phyloP scores from a whole-genome alignment of 2,113 vertebrate species.

The Jaculus jaculus region DNA sequence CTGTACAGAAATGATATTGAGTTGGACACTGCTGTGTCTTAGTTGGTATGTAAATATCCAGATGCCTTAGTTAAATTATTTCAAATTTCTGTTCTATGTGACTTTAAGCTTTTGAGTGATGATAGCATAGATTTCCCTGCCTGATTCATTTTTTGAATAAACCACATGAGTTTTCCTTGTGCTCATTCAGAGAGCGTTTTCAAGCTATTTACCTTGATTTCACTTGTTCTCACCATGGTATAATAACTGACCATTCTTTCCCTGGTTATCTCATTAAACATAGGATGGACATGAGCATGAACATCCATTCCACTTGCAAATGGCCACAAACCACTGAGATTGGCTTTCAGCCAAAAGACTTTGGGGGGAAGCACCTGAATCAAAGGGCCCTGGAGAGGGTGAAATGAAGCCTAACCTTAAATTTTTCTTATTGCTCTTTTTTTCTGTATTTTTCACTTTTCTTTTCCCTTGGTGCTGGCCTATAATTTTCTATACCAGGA shows the following conservation, averaged over 20 bases:
- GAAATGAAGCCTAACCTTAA: too few species aligned
- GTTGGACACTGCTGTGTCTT: not conserved
- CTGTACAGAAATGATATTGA: not conserved
- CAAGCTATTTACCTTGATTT: not conserved
- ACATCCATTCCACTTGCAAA: not conserved
- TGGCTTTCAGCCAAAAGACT: not conserved
- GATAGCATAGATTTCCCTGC: not conserved
- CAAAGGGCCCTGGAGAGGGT: too few species aligned
- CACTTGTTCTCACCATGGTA: not conserved
- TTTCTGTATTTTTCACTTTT: too few species aligned
- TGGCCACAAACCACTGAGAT: not conserved
- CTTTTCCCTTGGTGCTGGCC: too few species aligned
- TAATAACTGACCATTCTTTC: not conserved
- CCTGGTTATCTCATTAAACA: not conserved
- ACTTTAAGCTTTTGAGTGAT: not conserved
- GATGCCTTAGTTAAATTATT: not conserved
- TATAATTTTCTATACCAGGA: too few species aligned
- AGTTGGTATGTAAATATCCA: not conserved
- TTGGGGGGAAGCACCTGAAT: too few species aligned
- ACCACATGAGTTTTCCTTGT: not conserved
- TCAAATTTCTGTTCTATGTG: not conserved
- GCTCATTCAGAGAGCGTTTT: not conserved
- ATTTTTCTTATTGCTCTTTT: too few species aligned
- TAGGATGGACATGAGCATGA: not conserved
- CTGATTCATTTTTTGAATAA: not conserved